phyloP scores from a whole-genome alignment of 2,113 vertebrate species.

The Ardeotis arabs region DNA sequence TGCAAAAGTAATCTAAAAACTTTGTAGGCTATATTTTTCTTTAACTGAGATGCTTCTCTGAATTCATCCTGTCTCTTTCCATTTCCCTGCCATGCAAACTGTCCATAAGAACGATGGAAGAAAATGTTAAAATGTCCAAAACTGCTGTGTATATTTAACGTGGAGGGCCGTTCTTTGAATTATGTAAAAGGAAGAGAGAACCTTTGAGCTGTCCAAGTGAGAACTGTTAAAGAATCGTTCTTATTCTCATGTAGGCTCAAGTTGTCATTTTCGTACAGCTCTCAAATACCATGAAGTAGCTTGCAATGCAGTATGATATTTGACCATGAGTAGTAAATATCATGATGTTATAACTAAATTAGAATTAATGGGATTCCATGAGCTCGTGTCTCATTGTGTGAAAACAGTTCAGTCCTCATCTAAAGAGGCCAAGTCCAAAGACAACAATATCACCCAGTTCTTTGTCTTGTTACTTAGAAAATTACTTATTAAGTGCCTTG shows the following conservation, averaged over 20 bases:
- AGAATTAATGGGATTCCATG: neutral
- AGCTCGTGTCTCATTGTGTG: neutral
- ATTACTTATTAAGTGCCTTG: neutral
- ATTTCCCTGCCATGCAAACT: neutral
- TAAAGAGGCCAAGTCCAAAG: neutral
- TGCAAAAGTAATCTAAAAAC: neutral
- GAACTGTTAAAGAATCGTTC: neutral
- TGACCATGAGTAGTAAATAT: neutral
- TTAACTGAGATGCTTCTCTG: neutral
- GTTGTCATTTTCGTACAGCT: neutral
- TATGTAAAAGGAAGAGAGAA: neutral
- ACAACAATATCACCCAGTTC: no score
- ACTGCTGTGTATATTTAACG: neutral
- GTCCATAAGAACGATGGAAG: neutral
- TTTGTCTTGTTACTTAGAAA: neutral
- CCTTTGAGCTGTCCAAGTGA: neutral
- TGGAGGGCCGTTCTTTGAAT: neutral
- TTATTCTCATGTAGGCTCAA: neutral
- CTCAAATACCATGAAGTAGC: neutral
- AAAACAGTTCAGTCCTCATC: neutral
- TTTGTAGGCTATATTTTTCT: neutral
- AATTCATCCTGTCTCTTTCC: neutral
- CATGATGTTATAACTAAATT: neutral
- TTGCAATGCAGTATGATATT: neutral
- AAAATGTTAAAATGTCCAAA: neutral